A percentile compares a stretch with the other conserved stretches of the same genome.
These are phyloP conservation scores for Drosophila guanche DNA, from an alignment of 1,140 invertebrate genomes.

Conservation along the genomic window DNA sequence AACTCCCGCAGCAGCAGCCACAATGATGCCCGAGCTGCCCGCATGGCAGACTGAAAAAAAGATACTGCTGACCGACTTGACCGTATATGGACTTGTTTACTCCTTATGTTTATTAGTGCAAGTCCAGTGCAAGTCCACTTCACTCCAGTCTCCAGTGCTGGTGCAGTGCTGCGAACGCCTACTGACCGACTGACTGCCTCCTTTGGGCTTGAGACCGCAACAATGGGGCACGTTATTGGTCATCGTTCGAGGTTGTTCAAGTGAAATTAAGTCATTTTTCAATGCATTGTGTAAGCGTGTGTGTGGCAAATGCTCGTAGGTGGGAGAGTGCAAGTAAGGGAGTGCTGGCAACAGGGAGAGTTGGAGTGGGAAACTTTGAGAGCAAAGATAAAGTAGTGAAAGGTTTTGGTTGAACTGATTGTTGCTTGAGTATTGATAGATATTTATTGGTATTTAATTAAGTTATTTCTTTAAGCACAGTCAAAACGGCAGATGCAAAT, in stretches of 20 bases:
- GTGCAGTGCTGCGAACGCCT: conserved; percentile 37
- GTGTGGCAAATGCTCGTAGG: conserved; percentile 25
- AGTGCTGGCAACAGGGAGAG: too few species aligned
- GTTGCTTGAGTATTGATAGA: too few species aligned
- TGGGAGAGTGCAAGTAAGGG: not conserved
- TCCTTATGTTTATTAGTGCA: conserved; percentile 76
- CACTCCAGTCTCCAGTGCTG: conserved; percentile 20
- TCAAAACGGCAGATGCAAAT: too few species aligned
- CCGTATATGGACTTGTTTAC: conserved; percentile 77
- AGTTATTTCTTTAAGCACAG: too few species aligned
- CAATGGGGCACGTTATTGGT: conserved; percentile 50
- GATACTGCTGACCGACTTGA: conserved; percentile 71
- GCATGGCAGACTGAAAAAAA: conserved; percentile 35
- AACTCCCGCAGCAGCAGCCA: not conserved
- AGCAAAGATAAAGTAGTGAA: too few species aligned
- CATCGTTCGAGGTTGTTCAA: conserved; percentile 29
- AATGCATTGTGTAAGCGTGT: conserved; percentile 33
- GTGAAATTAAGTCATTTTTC: conserved; percentile 64
- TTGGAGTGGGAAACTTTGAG: too few species aligned
- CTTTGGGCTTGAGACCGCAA: conserved; percentile 2
- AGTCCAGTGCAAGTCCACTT: conserved; percentile 45
- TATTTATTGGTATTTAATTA: too few species aligned
- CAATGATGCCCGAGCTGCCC: conserved; percentile 53
- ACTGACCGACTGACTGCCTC: conserved; percentile 47
- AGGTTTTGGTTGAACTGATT: too few species aligned